phyloP scores from a whole-genome alignment of 2,113 vertebrate genomes.

The Arizona elegans region DNA sequence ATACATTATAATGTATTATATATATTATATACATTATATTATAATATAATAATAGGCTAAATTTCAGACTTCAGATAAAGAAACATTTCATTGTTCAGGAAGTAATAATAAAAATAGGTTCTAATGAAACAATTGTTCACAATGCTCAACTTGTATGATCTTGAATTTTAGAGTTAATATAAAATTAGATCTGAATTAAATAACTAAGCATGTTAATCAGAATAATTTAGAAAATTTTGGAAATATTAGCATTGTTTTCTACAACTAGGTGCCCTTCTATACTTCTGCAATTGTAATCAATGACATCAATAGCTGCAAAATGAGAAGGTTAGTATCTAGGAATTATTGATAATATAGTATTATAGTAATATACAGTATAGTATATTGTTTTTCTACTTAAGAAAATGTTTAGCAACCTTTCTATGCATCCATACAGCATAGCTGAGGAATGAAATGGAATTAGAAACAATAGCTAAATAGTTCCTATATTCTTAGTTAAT shows the following conservation, averaged over 20 bases:
- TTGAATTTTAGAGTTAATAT: neutral
- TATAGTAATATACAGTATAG: neutral
- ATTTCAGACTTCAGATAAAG: neutral
- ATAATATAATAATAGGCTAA: neutral
- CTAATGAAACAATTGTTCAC: neutral
- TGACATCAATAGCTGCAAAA: neutral
- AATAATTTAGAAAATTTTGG: neutral
- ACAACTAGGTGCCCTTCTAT: neutral
- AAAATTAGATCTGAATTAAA: constrained; percentile 14
- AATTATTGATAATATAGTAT: constrained; percentile 1
- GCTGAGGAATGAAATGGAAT: neutral
- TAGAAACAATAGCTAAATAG: neutral
- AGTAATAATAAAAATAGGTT: neutral
- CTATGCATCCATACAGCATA: neutral
- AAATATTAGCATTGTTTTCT: constrained; percentile 10
- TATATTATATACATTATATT: too few species aligned
- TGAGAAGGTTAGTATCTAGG: neutral
- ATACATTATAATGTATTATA: too few species aligned
- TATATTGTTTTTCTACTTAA: neutral
- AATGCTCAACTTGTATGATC: constrained; percentile 10
- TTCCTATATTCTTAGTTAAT: neutral
- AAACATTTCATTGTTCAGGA: constrained; percentile 6
- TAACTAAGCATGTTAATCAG: constrained; percentile 5
- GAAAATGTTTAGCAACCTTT: neutral
- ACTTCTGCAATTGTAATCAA: neutral